phyloP scores from a whole-genome alignment of 2,888 invertebrate genomes.

The Coenonympha glycerion region DNA sequence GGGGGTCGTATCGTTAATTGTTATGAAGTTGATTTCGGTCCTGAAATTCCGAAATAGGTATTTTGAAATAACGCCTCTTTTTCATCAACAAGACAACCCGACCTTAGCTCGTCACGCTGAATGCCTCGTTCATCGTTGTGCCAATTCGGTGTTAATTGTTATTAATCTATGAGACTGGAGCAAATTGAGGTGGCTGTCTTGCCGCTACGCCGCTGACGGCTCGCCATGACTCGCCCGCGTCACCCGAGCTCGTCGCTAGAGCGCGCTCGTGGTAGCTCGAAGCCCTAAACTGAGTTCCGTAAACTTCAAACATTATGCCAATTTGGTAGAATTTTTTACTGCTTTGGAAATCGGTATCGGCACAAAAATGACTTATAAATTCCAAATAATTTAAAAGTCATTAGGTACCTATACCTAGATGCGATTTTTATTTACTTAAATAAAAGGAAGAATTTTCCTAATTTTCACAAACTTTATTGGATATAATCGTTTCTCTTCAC shows the following conservation, averaged over 20 bases:
- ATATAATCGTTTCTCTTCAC: no score
- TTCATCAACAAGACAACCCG: slow-evolving; percentile 43
- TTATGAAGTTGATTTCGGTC: slow-evolving; percentile 77
- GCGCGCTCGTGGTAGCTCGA: slow-evolving; percentile 1
- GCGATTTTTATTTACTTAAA: no score
- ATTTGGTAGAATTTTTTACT: no score
- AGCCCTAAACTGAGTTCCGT: no score
- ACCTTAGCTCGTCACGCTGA: slow-evolving; percentile 35
- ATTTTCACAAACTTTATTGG: no score
- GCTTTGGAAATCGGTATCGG: no score
- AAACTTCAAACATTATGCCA: no score
- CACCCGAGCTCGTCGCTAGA: slow-evolving; percentile 14
- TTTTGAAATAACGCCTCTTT: slow-evolving; percentile 73
- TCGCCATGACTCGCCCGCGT: neutral
- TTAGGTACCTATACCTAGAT: no score
- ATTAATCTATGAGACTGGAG: slow-evolving; percentile 30
- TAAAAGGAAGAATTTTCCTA: no score
- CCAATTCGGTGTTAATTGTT: slow-evolving; percentile 32
- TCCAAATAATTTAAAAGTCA: no score
- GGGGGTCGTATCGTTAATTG: slow-evolving; percentile 77
- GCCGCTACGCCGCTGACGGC: no score
- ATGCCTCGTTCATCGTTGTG: slow-evolving; percentile 24
- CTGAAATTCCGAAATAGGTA: slow-evolving; percentile 75
- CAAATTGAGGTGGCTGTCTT: slow-evolving; percentile 29
- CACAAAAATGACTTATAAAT: no score